Base-by-base conservation (phyloP, 2,888 invertebrate genomes). In the Exephanes ischioxanthus region DNA sequence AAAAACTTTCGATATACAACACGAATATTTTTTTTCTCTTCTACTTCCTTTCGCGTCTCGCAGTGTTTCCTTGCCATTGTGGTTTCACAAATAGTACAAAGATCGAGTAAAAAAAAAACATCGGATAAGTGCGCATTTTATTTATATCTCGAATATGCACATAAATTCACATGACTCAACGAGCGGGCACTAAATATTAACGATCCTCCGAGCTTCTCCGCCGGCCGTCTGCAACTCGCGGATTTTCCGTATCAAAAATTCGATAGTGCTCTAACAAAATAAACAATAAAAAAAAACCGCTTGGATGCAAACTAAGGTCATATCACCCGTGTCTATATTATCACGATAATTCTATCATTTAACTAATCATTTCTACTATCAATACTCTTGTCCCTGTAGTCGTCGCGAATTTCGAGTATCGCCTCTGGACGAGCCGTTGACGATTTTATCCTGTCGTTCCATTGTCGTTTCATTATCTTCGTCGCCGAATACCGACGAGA, bases 401-500 rank as follows among this genome's bases (percentile, higher is more conserved):
- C 61, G 76, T 26, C 61, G 61, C 6, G 30, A 76, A 22, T 26
- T 37, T 30, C 85, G 78, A 48, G 55, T 63, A 30, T 84, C 37
- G 70, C 83, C 76, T 11, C 83, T 37, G 14, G 85, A 77, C 19
- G 84, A 85, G 26, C 80, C 77, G 26, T 80, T 63, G 75, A 79
- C 67, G 22, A 58, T 22, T 53, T 30, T n/a, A 16, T 33, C 48
- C 4, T 58, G 16, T 22, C 48, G 30, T 68, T 70, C 48, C 33
- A 70, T 66, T n/a, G 61, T 45, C 26, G 19, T 61, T 19, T 55
- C 79, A 75, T 85, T 81, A 48, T 85, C 83, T 66, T 68, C 71
- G 75, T 67, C 83, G 16, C 84, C 79, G 67, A 86, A 85, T 30
- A 86, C 84, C 71, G 86, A 84, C 68, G 83, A 80, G 55, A 89